phyloP scores from a whole-genome alignment of 2,113 vertebrate genomes.

The Cathartes aura region DNA sequence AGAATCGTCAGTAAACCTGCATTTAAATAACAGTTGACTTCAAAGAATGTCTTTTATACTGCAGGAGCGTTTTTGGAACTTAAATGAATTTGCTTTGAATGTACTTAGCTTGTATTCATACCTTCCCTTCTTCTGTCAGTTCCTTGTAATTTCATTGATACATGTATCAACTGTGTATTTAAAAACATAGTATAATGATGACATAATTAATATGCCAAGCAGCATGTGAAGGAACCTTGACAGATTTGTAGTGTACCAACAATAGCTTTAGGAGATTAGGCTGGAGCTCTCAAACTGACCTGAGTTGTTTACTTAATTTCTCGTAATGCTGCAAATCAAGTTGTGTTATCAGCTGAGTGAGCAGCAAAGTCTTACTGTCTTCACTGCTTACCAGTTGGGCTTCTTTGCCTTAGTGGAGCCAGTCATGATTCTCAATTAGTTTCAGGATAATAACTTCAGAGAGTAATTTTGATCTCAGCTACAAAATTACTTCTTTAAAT shows the following conservation, averaged over 20 bases:
- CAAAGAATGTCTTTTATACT: neutral
- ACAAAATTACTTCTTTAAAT: neutral
- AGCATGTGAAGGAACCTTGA: neutral
- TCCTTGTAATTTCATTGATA: neutral
- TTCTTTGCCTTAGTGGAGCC: neutral
- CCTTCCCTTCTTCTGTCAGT: neutral
- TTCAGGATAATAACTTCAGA: neutral
- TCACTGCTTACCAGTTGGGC: neutral
- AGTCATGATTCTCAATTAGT: neutral
- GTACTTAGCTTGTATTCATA: neutral
- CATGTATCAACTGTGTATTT: neutral
- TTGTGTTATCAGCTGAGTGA: neutral
- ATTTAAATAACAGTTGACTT: constrained; percentile 2
- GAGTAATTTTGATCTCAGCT: neutral
- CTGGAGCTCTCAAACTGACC: neutral
- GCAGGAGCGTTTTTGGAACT: neutral
- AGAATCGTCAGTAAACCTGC: neutral
- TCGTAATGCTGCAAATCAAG: neutral
- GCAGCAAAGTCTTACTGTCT: neutral
- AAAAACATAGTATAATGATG: neutral
- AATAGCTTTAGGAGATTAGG: neutral
- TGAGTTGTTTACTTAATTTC: neutral
- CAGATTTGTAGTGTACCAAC: neutral
- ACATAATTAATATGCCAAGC: neutral
- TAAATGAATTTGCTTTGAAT: neutral